Percentiles rank a stretch among this genome's conserved stretches.
Conservation (phyloP, 2,888 invertebrate species). For the Cataglyphis cursor region DNA sequence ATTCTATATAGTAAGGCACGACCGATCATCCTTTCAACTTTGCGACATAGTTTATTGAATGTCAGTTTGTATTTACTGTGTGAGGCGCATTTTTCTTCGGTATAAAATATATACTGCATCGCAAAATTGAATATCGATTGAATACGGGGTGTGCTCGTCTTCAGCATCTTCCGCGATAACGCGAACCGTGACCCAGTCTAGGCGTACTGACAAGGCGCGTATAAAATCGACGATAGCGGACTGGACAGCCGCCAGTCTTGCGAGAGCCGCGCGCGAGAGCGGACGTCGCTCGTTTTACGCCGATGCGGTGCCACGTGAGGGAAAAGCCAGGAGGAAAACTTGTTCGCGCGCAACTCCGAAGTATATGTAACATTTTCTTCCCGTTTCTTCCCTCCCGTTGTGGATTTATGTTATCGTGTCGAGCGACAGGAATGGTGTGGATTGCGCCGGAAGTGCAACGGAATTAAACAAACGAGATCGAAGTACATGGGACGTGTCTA, state of each 20-base stretch:
- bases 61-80: background rate
- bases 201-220: slow-evolving; percentile 68
- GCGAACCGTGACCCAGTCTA: slow-evolving; percentile 61
- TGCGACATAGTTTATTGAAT: background rate
- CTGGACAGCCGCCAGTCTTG: slow-evolving; percentile 75
- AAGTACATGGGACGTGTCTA: slow-evolving; percentile 7
- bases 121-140: slow-evolving; percentile 25
- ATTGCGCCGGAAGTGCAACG: slow-evolving; percentile 38
- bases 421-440: slow-evolving; percentile 25
- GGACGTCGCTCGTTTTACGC: slow-evolving; percentile 71
- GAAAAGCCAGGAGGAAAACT: slow-evolving; percentile 47
- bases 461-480: slow-evolving; percentile 20
- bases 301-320: slow-evolving; percentile 66
- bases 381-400: slow-evolving; percentile 55
- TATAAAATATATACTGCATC: background rate
- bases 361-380: slow-evolving; percentile 50
- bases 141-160: background rate
- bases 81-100: background rate
- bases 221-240: slow-evolving; percentile 76
- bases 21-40: background rate
- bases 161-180: slow-evolving; percentile 66
- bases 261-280: slow-evolving; percentile 75
- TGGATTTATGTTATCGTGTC: slow-evolving; percentile 30
- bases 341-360: slow-evolving; percentile 3
- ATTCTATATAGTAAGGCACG: background rate